These are phyloP conservation scores for Coreoperca whiteheadi DNA, from an alignment of 2,113 vertebrate genomes.

Conservation along the genomic window DNA sequence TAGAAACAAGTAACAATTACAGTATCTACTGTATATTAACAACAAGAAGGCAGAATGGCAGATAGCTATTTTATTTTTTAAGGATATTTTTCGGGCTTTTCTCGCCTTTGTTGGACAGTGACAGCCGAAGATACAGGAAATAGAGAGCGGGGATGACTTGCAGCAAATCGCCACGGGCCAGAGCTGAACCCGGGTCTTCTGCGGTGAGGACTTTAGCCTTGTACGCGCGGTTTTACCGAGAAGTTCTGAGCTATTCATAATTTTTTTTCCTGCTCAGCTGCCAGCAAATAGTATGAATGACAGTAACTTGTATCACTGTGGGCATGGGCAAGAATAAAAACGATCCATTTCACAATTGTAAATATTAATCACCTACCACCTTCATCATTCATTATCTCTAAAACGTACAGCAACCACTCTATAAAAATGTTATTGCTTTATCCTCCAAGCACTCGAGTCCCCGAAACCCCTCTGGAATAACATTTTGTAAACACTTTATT, in stretches of 20 bases:
- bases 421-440: slow-evolving; percentile 21
- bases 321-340: not conserved
- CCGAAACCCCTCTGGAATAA: not conserved
- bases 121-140: too few relatives aligned
- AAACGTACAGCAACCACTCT: slow-evolving; percentile 1
- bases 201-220: too few relatives aligned
- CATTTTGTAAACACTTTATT: slow-evolving; percentile 20
- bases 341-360: slow-evolving; percentile 14
- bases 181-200: too few relatives aligned
- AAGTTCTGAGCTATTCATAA: not conserved
- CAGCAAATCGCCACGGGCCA: too few relatives aligned
- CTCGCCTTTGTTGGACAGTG: too few relatives aligned
- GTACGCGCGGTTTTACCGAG: too few relatives aligned
- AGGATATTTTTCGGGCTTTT: too few relatives aligned
- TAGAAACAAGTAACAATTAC: not conserved
- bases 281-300: slow-evolving; percentile 4
- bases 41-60: not conserved
- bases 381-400: slow-evolving; percentile 34
- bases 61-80: too few relatives aligned
- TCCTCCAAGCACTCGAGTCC: not conserved
- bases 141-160: too few relatives aligned
- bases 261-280: not conserved
- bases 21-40: not conserved
- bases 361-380: slow-evolving; percentile 34
- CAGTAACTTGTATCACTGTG: not conserved